Percentiles rank a stretch among this genome's conserved stretches.
phyloP scores from a whole-genome alignment of 2,888 invertebrate species.

The Netelia melanura region DNA sequence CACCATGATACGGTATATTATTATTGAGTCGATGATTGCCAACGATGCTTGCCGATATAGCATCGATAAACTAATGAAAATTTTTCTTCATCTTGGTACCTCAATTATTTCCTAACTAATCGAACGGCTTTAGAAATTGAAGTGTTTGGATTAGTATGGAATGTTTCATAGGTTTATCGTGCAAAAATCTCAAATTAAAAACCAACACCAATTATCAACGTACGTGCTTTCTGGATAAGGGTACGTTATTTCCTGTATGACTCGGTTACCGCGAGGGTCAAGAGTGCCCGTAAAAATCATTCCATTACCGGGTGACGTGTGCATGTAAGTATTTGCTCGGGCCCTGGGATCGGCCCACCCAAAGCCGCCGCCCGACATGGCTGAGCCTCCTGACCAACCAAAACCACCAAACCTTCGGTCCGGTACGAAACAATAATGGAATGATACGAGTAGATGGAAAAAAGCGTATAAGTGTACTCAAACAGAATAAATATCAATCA shows the following conservation, averaged over 20 bases:
- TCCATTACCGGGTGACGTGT: constrained; percentile 58
- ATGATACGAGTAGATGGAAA: constrained; percentile 45
- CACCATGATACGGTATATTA: no score
- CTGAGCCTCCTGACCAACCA: constrained; percentile 63
- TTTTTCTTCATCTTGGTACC: background rate
- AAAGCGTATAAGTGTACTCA: constrained; percentile 38
- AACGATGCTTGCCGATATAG: no score
- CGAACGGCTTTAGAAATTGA: no score
- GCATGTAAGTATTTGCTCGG: constrained; percentile 66
- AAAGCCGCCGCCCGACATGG: constrained; percentile 69
- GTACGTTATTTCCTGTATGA: constrained; percentile 36
- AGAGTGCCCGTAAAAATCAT: constrained; percentile 45
- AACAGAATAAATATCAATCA: constrained; percentile 50
- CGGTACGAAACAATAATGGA: constrained; percentile 45
- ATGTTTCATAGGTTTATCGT: no score
- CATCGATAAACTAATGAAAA: no score
- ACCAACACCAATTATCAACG: constrained; percentile 70
- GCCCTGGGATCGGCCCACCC: constrained; percentile 69
- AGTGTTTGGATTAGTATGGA: background rate
- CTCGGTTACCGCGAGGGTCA: constrained; percentile 60
- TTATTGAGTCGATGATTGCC: no score
- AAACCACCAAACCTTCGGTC: constrained; percentile 41
- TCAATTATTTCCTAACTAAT: no score
- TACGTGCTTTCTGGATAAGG: constrained; percentile 21
- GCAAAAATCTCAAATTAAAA: constrained; percentile 27